Evolutionary conservation across 2,888 invertebrate genomes (phyloP).

Genomic region (Geotrupes spiniger): DNA sequence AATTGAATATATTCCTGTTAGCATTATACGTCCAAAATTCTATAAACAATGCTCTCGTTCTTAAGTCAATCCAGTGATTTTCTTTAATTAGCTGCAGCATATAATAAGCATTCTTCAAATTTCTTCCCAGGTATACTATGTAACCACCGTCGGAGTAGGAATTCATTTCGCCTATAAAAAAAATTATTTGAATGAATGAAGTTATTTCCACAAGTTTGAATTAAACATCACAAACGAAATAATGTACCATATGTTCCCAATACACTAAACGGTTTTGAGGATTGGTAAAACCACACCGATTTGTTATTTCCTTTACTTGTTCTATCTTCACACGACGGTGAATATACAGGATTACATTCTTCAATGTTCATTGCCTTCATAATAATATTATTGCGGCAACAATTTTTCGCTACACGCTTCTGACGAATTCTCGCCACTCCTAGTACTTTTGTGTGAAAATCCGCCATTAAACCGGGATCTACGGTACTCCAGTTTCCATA

Average conservation of each 20-base stretch:
- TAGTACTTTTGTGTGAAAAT: conserved; percentile 28
- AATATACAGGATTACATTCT: conserved; percentile 24
- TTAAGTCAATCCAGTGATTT: conserved; percentile 27
- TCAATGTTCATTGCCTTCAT: conserved; percentile 13
- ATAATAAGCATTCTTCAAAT: conserved; percentile 24
- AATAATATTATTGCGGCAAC: conserved; percentile 19
- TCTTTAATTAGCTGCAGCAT: conserved; percentile 21
- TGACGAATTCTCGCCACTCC: conserved; percentile 30
- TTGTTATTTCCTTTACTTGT: not conserved
- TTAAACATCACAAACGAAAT: too few species aligned
- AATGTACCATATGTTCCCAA: too few species aligned
- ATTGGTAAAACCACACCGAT: conserved; percentile 10
- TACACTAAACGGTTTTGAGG: not conserved
- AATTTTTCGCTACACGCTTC: conserved; percentile 18
- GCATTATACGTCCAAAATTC: conserved; percentile 31
- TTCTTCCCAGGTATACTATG: conserved; percentile 24
- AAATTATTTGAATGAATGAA: not conserved
- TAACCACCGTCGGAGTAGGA: conserved; percentile 29
- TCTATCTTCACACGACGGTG: not conserved
- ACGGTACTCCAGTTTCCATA: conserved; percentile 24
- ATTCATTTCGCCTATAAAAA: conserved; percentile 21
- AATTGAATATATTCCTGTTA: conserved; percentile 28
- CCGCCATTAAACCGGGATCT: conserved; percentile 28
- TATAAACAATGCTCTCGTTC: conserved; percentile 25
- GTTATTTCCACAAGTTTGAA: too few species aligned